Evolutionary conservation across 2,888 invertebrate genomes (phyloP).

Genomic region (Digitonthophagus gazella): DNA sequence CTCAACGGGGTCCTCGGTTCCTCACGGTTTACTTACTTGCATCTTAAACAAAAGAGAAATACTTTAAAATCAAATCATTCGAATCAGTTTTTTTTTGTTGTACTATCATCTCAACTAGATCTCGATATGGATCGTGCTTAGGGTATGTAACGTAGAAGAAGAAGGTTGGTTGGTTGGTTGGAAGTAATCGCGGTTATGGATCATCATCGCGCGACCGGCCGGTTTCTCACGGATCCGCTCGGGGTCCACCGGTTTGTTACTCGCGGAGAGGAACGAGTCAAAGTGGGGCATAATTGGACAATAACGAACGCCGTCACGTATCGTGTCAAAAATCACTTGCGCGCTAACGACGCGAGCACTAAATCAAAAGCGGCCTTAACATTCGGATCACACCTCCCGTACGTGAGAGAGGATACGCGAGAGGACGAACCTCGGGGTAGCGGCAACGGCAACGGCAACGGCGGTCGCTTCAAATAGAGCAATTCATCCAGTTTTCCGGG

Average conservation of each 20-base stretch:
- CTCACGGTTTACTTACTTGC: constrained; percentile 26
- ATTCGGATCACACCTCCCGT: not conserved
- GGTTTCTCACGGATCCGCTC: too few relatives aligned
- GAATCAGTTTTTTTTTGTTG: not conserved
- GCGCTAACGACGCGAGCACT: not conserved
- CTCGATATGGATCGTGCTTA: too few relatives aligned
- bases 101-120: too few relatives aligned
- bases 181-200: too few relatives aligned
- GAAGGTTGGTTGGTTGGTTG: too few relatives aligned
- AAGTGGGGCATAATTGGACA: not conserved
- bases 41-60: constrained; percentile 30
- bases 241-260: too few relatives aligned
- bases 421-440: too few relatives aligned
- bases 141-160: too few relatives aligned
- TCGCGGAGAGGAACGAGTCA: too few relatives aligned
- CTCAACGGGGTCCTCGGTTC: constrained; percentile 7
- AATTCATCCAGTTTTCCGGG: not conserved
- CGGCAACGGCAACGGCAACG: too few relatives aligned
- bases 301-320: not conserved
- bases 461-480: not conserved
- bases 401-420: not conserved
- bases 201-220: too few relatives aligned
- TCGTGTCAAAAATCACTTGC: not conserved
- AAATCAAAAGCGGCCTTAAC: not conserved
- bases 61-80: constrained; percentile 22